Evolutionary conservation across 2,113 vertebrate species (phyloP).

Genomic region (Clinocottus analis): DNA sequence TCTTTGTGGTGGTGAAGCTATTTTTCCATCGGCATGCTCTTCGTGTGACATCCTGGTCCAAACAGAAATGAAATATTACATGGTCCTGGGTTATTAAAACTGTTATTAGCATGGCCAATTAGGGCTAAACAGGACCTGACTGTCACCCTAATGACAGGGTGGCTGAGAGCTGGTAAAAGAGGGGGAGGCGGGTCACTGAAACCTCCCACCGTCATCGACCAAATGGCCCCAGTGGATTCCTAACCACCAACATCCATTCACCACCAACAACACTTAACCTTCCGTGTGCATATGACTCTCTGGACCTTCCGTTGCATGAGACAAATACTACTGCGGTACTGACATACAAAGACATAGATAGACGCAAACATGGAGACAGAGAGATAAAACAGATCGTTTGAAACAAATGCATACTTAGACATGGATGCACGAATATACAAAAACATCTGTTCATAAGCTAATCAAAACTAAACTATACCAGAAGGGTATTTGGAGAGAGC

Average conservation of each 20-base stretch:
- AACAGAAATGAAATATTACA: conserved; percentile 82
- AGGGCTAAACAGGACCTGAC: conserved; percentile 81
- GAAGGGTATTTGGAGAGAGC: not conserved
- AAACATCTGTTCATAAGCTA: not conserved
- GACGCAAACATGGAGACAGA: conserved; percentile 38
- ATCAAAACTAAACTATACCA: not conserved
- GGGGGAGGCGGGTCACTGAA: conserved; percentile 55
- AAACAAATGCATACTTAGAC: conserved; percentile 32
- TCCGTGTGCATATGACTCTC: conserved; percentile 42
- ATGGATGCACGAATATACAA: conserved; percentile 6
- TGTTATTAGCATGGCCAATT: conserved; percentile 81
- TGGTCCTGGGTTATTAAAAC: conserved; percentile 79
- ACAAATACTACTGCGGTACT: conserved; percentile 52
- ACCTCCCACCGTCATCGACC: conserved; percentile 66
- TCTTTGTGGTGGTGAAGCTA: conserved; percentile 66
- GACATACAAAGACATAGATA: conserved; percentile 42
- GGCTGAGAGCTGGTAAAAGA: conserved; percentile 53
- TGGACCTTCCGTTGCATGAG: conserved; percentile 42
- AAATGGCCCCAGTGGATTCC: conserved; percentile 54
- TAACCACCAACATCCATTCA: conserved; percentile 56
- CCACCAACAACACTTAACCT: conserved; percentile 39
- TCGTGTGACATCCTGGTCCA: conserved; percentile 68
- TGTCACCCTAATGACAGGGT: conserved; percentile 84
- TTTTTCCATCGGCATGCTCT: conserved; percentile 77
- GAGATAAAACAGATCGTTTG: conserved; percentile 37